Conservation (phyloP, 2,113 vertebrate genomes). For the Gallinago jamesoni region DNA sequence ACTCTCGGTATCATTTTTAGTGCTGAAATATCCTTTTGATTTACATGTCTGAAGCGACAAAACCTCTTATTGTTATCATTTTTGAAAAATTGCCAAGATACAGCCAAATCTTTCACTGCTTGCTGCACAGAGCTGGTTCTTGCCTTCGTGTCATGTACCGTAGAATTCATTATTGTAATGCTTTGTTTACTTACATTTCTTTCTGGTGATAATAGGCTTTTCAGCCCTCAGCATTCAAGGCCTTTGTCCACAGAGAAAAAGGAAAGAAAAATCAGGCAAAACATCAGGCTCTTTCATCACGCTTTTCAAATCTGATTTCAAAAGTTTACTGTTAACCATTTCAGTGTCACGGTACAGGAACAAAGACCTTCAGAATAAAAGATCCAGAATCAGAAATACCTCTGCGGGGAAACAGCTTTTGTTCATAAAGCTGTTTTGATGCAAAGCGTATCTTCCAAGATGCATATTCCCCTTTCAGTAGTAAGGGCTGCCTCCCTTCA, state of each 20-base stretch:
- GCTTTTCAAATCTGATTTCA: conserved; percentile 52
- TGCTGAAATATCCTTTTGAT: conserved; percentile 59
- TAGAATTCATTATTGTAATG: conserved; percentile 68
- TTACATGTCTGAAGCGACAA: conserved; percentile 55
- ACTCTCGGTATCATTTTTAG: conserved; percentile 35
- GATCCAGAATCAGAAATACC: neutral
- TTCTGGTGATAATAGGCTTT: conserved; percentile 61
- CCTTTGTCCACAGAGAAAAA: conserved; percentile 45
- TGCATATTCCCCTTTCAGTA: neutral
- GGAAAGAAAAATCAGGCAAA: conserved; percentile 57
- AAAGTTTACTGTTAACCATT: conserved; percentile 59
- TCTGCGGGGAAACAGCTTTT: conserved; percentile 1
- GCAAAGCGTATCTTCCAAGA: neutral
- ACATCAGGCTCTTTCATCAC: conserved; percentile 45
- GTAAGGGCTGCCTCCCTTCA: neutral
- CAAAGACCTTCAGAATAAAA: neutral
- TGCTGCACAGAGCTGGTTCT: conserved; percentile 44
- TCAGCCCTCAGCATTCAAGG: conserved; percentile 60
- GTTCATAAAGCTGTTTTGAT: conserved; percentile 2
- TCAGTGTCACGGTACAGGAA: neutral
- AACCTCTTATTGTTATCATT: conserved; percentile 56
- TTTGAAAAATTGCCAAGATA: conserved; percentile 56
- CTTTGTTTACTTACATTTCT: conserved; percentile 70
- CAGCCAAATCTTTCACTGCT: conserved; percentile 49
- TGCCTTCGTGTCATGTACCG: conserved; percentile 24